Conservation (phyloP, 1,140 invertebrate species). For the Harlomillsia oculata region DNA sequence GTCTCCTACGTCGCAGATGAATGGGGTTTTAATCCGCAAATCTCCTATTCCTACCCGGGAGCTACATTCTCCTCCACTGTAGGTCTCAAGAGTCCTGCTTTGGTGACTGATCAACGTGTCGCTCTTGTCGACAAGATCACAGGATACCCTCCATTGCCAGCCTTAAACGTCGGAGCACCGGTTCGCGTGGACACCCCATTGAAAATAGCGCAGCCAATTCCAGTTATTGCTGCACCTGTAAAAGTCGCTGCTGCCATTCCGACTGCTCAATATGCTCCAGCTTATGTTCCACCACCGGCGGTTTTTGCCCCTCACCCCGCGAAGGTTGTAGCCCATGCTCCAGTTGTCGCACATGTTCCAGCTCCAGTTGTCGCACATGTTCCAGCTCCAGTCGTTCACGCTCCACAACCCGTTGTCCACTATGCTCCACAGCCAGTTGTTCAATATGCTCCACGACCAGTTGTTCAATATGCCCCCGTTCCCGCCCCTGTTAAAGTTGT, state of each 20-base stretch:
- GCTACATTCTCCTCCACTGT: conserved; percentile 1
- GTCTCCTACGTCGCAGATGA: conserved; percentile 31
- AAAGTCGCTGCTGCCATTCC: neutral
- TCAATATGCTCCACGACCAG: neutral
- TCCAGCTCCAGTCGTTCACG: too few relatives aligned
- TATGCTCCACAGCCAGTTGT: conserved; percentile 1
- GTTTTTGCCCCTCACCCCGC: neutral
- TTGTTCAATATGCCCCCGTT: neutral
- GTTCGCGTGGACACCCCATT: neutral
- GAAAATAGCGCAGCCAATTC: neutral
- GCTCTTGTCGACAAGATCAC: conserved; percentile 10
- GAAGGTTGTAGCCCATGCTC: neutral
- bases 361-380: neutral
- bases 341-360: neutral
- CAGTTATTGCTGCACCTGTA: conserved; percentile 2
- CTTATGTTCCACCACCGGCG: neutral
- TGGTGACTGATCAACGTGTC: conserved; percentile 9
- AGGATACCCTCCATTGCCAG: neutral
- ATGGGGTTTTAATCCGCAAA: conserved; percentile 27
- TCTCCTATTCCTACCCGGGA: conserved; percentile 29
- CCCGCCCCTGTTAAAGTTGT: neutral
- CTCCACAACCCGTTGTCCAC: neutral
- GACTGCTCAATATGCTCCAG: neutral
- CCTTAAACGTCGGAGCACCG: neutral
- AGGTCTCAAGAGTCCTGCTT: neutral